Conservation (phyloP, 2,797 vertebrate genomes). For the Pipistrellus pipistrellus region DNA sequence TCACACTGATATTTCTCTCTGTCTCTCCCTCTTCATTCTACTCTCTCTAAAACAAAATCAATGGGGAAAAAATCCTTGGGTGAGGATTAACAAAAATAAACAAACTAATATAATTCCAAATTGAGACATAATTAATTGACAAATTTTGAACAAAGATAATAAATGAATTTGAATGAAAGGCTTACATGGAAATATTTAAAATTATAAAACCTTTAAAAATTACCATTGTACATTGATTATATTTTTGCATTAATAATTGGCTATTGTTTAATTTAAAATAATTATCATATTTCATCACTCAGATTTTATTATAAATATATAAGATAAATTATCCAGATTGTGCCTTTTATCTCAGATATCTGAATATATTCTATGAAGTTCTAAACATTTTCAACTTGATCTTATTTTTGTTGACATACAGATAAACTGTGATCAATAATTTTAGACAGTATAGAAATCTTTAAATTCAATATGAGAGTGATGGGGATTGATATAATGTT, state of each 20-base stretch:
- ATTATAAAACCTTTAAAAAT: slow-evolving; percentile 37
- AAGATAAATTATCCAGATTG: slow-evolving; percentile 61
- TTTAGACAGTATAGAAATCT: slow-evolving; percentile 37
- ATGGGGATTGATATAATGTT: slow-evolving; percentile 62
- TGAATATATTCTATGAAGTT: slow-evolving; percentile 33
- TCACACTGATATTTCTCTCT: too few species aligned
- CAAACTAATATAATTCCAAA: neutral
- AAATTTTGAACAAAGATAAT: slow-evolving; percentile 40
- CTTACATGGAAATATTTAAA: neutral
- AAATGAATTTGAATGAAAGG: neutral
- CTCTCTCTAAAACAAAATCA: too few species aligned
- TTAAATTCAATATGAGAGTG: slow-evolving; percentile 54
- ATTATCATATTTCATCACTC: slow-evolving; percentile 9
- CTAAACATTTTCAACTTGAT: slow-evolving; percentile 56
- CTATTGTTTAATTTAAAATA: slow-evolving; percentile 74
- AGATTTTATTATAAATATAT: slow-evolving; percentile 64
- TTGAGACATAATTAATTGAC: neutral
- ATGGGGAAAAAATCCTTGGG: too few species aligned
- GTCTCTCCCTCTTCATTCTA: too few species aligned
- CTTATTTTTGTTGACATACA: slow-evolving; percentile 55
- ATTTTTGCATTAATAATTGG: slow-evolving; percentile 15
- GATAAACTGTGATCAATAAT: slow-evolving; percentile 47
- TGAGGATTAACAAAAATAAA: too few species aligned
- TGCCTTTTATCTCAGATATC: neutral
- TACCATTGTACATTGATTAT: slow-evolving; percentile 8